Percentiles rank a stretch among this genome's conserved stretches.
These are phyloP conservation scores for Timema podura DNA, from an alignment of 2,888 invertebrate genomes.

Conservation along the genomic window DNA sequence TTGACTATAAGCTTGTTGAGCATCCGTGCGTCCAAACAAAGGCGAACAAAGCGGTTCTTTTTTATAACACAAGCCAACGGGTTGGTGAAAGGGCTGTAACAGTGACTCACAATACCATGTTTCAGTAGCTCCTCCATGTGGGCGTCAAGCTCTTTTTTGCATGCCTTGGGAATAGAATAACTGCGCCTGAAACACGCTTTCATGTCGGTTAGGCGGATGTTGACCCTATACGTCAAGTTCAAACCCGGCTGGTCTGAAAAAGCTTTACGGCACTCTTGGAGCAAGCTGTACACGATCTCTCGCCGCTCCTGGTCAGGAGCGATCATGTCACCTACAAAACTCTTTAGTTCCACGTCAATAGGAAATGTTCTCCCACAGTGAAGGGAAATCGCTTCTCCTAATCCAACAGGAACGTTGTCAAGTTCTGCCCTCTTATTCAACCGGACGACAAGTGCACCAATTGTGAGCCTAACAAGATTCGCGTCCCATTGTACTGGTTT, in stretches of 20 bases:
- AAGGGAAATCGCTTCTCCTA: too few relatives aligned
- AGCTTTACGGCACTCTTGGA: not conserved
- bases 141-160: not conserved
- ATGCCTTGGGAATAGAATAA: not conserved
- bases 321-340: too few relatives aligned
- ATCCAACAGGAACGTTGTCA: too few relatives aligned
- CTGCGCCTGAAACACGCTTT: not conserved
- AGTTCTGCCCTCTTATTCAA: too few relatives aligned
- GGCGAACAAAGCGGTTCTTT: constrained; percentile 26
- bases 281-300: not conserved
- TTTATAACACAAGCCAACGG: constrained; percentile 22
- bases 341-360: too few relatives aligned
- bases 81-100: not conserved
- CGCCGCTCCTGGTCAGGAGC: too few relatives aligned
- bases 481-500: too few relatives aligned
- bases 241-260: constrained; percentile 10
- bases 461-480: too few relatives aligned
- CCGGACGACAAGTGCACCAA: too few relatives aligned
- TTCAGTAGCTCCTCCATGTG: not conserved
- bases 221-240: not conserved
- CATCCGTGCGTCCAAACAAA: not conserved
- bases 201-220: not conserved
- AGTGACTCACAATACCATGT: not conserved
- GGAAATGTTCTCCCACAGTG: too few relatives aligned
- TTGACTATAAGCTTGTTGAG: constrained; percentile 29